phyloP scores from a whole-genome alignment of 2,797 vertebrate species.

The Acanthurus lineatus region DNA sequence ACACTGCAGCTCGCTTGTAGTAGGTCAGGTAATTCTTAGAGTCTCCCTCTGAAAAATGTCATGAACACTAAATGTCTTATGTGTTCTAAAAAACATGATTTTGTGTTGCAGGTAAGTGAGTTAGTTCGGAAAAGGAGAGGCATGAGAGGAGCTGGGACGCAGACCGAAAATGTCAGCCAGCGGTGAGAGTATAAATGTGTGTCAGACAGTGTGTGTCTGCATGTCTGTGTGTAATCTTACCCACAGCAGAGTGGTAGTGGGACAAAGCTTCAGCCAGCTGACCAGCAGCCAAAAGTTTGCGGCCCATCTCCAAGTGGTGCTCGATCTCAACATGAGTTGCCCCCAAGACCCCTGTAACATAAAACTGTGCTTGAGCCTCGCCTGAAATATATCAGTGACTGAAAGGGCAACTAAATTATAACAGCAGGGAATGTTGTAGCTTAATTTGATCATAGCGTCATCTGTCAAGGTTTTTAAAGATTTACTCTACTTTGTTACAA shows the following conservation, averaged over 20 bases:
- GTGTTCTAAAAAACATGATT: not conserved
- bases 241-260: constrained; percentile 91
- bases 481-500: no score
- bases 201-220: constrained; percentile 4
- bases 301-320: constrained; percentile 91
- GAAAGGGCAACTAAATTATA: no score
- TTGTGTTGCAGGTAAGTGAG: not conserved
- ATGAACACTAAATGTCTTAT: not conserved
- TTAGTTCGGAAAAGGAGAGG: not conserved
- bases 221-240: constrained; percentile 78
- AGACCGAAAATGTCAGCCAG: constrained; percentile 13
- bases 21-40: constrained; percentile 91
- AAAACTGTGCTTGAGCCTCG: constrained; percentile 29
- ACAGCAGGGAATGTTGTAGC: no score
- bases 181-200: not conserved
- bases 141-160: not conserved
- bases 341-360: constrained; percentile 86
- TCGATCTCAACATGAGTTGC: constrained; percentile 89
- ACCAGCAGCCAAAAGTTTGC: constrained; percentile 89
- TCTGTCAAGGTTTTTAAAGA: no score
- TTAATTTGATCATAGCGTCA: no score
- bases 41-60: constrained; percentile 84
- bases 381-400: constrained; percentile 26
- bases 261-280: constrained; percentile 90
- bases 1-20: constrained; percentile 90